Evolutionary conservation across 2,888 invertebrate genomes (phyloP).

Genomic region (Polietes domitor): DNA sequence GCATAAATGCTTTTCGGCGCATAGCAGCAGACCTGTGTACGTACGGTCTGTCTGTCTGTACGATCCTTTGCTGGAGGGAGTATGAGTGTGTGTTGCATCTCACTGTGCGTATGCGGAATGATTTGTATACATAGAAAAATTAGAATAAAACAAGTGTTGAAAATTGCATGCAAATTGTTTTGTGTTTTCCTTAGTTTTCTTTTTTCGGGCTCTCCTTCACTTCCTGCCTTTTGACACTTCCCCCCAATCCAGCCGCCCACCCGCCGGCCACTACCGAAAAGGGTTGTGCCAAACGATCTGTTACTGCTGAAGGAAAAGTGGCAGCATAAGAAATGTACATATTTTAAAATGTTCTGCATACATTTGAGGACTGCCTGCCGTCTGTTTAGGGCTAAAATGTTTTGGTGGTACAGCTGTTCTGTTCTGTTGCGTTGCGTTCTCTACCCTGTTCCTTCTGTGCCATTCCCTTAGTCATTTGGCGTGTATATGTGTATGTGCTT

Average conservation of each 20-base stretch:
- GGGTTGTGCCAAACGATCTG: slow-evolving; percentile 25
- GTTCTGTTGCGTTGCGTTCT: not conserved
- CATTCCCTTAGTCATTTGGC: not conserved
- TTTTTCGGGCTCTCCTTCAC: not conserved
- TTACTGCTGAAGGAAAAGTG: slow-evolving; percentile 19
- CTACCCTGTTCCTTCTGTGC: not conserved
- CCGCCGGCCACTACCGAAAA: not conserved
- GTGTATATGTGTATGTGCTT: slow-evolving; percentile 42
- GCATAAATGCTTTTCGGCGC: slow-evolving; percentile 29
- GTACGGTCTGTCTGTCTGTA: not conserved
- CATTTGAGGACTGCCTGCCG: slow-evolving; percentile 19
- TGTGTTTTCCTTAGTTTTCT: not conserved
- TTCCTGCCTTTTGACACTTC: not conserved
- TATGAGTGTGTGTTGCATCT: not conserved
- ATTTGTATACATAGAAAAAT: slow-evolving; percentile 29
- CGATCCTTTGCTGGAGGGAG: too few species aligned
- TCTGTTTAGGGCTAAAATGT: not conserved
- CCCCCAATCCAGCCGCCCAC: too few species aligned
- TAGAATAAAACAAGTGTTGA: slow-evolving; percentile 45
- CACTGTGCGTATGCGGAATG: slow-evolving; percentile 8
- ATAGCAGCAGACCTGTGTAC: not conserved
- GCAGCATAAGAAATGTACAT: slow-evolving; percentile 50
- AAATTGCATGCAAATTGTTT: slow-evolving; percentile 54
- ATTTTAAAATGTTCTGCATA: slow-evolving; percentile 59
- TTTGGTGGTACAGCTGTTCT: slow-evolving; percentile 23